Conservation (phyloP, 2,797 vertebrate species). For the Pangasius mekongensis region DNA sequence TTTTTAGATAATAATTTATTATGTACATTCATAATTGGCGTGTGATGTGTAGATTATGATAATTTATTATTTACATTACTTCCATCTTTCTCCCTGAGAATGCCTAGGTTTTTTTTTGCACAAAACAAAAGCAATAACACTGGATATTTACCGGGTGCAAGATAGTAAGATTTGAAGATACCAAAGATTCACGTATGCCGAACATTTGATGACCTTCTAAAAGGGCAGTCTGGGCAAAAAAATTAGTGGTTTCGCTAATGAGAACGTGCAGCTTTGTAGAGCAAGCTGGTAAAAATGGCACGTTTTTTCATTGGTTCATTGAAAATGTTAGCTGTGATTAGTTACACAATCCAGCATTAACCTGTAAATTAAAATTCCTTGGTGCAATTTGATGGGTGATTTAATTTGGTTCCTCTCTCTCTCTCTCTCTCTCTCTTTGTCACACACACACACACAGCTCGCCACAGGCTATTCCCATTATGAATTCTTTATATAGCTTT, state of each 20-base stretch:
- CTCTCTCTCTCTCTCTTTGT: conserved; percentile 53
- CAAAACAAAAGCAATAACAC: background rate
- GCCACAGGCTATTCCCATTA: conserved; percentile 99
- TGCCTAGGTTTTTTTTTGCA: background rate
- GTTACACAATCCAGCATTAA: conserved; percentile 99
- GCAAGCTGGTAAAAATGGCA: conserved; percentile 78
- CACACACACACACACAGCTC: conserved; percentile 69
- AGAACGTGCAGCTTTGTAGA: conserved; percentile 71
- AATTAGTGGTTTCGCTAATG: conserved; percentile 51
- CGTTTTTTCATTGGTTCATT: conserved; percentile 84
- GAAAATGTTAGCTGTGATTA: conserved; percentile 97
- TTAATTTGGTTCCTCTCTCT: conserved; percentile 90
- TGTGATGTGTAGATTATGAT: background rate
- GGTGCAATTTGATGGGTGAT: conserved; percentile 99
- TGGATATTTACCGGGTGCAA: background rate
- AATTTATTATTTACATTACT: background rate
- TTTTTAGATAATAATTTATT: background rate
- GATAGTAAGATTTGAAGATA: background rate
- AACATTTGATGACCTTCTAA: conserved; percentile 44
- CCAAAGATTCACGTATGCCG: conserved; percentile 1
- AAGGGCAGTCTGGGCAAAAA: conserved; percentile 40
- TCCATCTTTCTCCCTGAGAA: background rate
- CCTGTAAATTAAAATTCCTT: conserved; percentile 99
- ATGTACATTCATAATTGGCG: background rate
- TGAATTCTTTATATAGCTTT: conserved; percentile 99